These are phyloP conservation scores for Bactericera cockerelli DNA, from an alignment of 1,140 invertebrate genomes.

Conservation along the genomic window DNA sequence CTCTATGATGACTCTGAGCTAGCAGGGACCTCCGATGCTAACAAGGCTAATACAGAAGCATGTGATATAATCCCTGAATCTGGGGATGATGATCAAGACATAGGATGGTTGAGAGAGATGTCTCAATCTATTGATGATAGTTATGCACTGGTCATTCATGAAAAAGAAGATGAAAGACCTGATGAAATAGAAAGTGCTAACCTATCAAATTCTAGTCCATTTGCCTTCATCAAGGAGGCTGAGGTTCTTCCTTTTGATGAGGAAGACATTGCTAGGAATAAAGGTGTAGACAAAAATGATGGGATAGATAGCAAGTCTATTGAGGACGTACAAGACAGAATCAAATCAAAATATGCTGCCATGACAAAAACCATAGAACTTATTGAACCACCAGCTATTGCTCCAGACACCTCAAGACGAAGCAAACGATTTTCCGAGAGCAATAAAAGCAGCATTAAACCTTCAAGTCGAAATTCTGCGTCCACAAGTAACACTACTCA, in stretches of 20 bases:
- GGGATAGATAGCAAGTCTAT: neutral
- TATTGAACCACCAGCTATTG: neutral
- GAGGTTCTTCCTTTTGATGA: neutral
- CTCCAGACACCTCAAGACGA: neutral
- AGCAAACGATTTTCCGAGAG: no score
- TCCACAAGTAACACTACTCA: no score
- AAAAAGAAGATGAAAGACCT: neutral
- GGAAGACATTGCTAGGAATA: neutral
- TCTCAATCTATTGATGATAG: conserved; percentile 1
- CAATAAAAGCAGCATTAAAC: no score
- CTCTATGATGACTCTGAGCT: neutral
- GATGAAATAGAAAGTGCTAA: neutral
- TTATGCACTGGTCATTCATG: neutral
- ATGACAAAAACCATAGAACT: neutral
- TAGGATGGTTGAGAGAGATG: neutral
- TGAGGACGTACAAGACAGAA: neutral
- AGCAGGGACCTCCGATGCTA: neutral
- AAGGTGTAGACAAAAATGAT: neutral
- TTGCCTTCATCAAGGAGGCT: neutral
- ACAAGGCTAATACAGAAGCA: neutral
- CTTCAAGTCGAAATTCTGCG: no score
- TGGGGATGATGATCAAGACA: neutral
- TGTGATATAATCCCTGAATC: neutral
- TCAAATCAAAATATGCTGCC: neutral
- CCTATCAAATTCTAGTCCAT: neutral